A percentile compares a stretch with the other conserved stretches of the same genome.
Conservation (phyloP, 2,797 vertebrate species). For the Molossus alvarezi region DNA sequence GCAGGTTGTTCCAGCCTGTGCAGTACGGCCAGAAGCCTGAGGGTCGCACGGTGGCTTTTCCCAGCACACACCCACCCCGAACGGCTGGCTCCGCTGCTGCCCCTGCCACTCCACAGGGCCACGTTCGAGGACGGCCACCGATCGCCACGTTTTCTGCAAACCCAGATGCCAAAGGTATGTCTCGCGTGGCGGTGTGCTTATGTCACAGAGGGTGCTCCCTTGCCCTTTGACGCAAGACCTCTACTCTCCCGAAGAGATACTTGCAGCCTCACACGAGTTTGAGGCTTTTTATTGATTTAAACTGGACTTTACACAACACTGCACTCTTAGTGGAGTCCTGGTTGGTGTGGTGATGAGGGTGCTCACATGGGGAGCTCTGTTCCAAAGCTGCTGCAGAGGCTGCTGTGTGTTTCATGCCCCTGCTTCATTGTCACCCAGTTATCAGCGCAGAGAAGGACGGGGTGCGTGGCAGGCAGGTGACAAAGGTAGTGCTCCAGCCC, state of each 20-base stretch:
- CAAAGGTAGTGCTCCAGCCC: neutral
- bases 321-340: neutral
- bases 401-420: neutral
- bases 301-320: neutral
- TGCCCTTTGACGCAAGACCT: neutral
- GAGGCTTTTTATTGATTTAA: neutral
- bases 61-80: slow-evolving; percentile 86
- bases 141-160: slow-evolving; percentile 89
- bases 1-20: slow-evolving; percentile 95
- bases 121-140: slow-evolving; percentile 89
- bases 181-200: accelerated
- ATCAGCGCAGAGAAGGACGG: neutral
- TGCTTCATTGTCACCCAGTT: neutral
- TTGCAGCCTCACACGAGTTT: no score
- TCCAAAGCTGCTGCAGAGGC: neutral
- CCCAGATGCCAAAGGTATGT: slow-evolving; percentile 90
- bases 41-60: slow-evolving; percentile 92
- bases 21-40: slow-evolving; percentile 95
- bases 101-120: slow-evolving; percentile 84
- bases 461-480: neutral
- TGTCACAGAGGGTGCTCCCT: neutral
- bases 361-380: no score
- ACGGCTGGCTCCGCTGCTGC: slow-evolving; percentile 72
- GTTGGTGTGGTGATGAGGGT: neutral
- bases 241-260: neutral